Evolutionary conservation across 30 jellyfish, hydroid and myxozoan genomes (phyloP), one percentile per base, ranked within the genome.

Genomic region (Hydra vulgaris): DNA sequence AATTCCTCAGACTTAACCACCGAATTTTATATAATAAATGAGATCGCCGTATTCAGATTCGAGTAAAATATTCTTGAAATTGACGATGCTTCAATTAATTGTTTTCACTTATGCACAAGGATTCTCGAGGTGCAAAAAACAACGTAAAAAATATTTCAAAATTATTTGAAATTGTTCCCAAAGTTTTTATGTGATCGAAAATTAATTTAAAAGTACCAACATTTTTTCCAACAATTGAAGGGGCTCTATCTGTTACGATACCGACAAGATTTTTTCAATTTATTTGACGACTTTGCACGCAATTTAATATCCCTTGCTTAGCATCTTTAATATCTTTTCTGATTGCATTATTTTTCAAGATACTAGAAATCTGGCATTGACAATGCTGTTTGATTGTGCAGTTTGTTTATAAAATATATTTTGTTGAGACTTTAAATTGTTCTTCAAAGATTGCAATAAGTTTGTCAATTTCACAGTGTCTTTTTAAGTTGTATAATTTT

Each of bases 31-130:
- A 66, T 73, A 66, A 25, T 73, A 73, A 21, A 73, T 20, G 22
- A 66, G 8, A 73, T 73, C 81, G 24, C 56, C 81, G 55, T 73
- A 73, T 73, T 73, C 81, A 73, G 81, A 19, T 19, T 25, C 61
- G 7, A 73, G 16, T 23, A 23, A 73, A 16, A 73, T 23, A 73
- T 19, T 21, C 61, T 73, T 73, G 81, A 73, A 73, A 73, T 25
- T 73, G 61, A n/a, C 81, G 15, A 71, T 71, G 81, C 24, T 66
- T 23, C 40, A 73, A 66, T 23, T 15, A 19, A 3, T 73, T 19
- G 16, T 7, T 73, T 23, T 23, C 56, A 25, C 16, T 20, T 7
- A 3, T 66, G 20, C 22, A 25, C 56, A 23, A 1, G 12, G 54
- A 20, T 23, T 19, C 55, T 25, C 54, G 40, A n/a, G 56, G 22